Conservation (phyloP, 2,888 invertebrate species). For the Lochmaea crataegi region DNA sequence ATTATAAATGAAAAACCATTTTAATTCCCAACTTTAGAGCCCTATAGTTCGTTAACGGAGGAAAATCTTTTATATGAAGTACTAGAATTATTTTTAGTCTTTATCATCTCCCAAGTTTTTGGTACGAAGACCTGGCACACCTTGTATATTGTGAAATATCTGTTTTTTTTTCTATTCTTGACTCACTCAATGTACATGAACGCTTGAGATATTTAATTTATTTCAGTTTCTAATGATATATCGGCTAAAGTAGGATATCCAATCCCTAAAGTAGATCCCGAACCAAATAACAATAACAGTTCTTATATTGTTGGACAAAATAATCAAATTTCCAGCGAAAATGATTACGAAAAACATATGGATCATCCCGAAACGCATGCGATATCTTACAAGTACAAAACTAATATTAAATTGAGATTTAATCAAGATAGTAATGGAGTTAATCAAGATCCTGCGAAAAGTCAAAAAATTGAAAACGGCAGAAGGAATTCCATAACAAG, state of each 20-base stretch:
- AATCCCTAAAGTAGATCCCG: slow-evolving; percentile 47
- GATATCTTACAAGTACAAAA: slow-evolving; percentile 91
- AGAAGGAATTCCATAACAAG: slow-evolving; percentile 60
- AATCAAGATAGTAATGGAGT: slow-evolving; percentile 64
- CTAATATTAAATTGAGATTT: slow-evolving; percentile 91
- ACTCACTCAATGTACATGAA: neutral
- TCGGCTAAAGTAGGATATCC: slow-evolving; percentile 43
- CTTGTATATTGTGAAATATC: too few species aligned
- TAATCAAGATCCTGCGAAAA: slow-evolving; percentile 52
- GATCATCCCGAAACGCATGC: slow-evolving; percentile 48
- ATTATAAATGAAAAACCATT: too few species aligned
- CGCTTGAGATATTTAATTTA: neutral
- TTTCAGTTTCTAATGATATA: slow-evolving; percentile 56
- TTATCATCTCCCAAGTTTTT: too few species aligned
- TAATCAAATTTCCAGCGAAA: slow-evolving; percentile 26
- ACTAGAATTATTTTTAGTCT: too few species aligned
- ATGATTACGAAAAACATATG: slow-evolving; percentile 58
- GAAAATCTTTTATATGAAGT: too few species aligned
- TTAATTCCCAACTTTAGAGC: too few species aligned
- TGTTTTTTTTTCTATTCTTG: neutral
- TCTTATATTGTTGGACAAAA: slow-evolving; percentile 32
- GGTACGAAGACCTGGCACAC: too few species aligned
- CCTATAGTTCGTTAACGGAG: too few species aligned
- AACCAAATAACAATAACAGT: slow-evolving; percentile 50
- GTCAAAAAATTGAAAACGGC: slow-evolving; percentile 52